These are phyloP conservation scores for Charina bottae DNA, from an alignment of 2,113 vertebrate species.

Conservation along the genomic window DNA sequence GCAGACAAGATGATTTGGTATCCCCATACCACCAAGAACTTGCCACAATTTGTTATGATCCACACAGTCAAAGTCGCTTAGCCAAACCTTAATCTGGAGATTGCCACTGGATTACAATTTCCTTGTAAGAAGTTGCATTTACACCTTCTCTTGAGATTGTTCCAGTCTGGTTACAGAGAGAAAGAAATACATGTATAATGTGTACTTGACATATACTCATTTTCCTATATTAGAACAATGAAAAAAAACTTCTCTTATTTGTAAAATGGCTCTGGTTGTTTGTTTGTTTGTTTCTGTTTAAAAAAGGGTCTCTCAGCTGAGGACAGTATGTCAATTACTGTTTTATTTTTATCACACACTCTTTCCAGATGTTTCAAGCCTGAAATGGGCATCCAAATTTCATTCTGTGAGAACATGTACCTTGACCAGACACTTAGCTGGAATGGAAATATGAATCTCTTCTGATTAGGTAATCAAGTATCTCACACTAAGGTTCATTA, in stretches of 20 bases:
- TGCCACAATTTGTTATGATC: too few relatives aligned
- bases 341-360: background rate
- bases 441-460: background rate
- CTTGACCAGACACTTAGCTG: background rate
- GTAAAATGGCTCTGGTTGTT: background rate
- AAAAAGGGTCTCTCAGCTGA: background rate
- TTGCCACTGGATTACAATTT: background rate
- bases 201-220: background rate
- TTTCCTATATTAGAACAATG: background rate
- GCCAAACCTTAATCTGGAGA: background rate
- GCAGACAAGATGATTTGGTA: too few relatives aligned
- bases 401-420: background rate
- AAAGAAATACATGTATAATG: background rate
- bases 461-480: background rate
- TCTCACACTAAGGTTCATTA: background rate
- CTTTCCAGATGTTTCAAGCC: background rate
- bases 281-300: background rate
- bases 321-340: background rate
- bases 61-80: background rate
- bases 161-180: background rate
- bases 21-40: too few relatives aligned
- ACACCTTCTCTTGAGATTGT: background rate
- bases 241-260: background rate
- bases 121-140: background rate
- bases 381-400: background rate